These are phyloP conservation scores for Graptemys geographica DNA, from an alignment of 2,797 vertebrate species.

Conservation along the genomic window DNA sequence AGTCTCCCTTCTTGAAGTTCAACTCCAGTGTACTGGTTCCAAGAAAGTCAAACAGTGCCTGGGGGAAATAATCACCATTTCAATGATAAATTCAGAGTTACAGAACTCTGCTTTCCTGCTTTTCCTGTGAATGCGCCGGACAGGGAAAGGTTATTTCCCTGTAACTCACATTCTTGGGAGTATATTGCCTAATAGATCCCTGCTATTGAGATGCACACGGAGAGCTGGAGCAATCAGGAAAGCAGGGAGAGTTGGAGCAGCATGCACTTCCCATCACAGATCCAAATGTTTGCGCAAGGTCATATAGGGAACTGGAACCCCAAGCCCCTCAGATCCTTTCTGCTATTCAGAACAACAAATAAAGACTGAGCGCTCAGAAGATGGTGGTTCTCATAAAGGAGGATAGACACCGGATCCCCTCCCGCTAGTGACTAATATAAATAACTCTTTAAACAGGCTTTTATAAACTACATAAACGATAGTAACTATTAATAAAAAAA, in stretches of 20 bases:
- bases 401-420: not conserved
- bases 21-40: constrained; percentile 90
- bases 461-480: not conserved
- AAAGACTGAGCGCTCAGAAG: not conserved
- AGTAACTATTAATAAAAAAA: not conserved
- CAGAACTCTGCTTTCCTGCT: not conserved
- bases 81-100: constrained; percentile 22
- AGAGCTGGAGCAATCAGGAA: not conserved
- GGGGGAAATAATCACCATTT: not conserved
- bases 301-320: not conserved
- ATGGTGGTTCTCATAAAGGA: not conserved
- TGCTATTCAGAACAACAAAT: not conserved
- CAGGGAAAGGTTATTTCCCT: not conserved
- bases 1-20: constrained; percentile 90
- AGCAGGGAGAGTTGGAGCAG: not conserved
- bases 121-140: not conserved
- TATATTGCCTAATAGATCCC: not conserved
- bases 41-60: constrained; percentile 95
- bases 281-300: not conserved
- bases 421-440: not conserved
- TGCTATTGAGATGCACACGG: not conserved
- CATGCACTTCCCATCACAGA: not conserved
- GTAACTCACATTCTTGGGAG: not conserved
- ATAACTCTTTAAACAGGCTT: not conserved
- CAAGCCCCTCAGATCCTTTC: constrained; percentile 20